These are phyloP conservation scores for Aricia artaxerxes DNA, from an alignment of 2,888 invertebrate species.

Conservation along the genomic window DNA sequence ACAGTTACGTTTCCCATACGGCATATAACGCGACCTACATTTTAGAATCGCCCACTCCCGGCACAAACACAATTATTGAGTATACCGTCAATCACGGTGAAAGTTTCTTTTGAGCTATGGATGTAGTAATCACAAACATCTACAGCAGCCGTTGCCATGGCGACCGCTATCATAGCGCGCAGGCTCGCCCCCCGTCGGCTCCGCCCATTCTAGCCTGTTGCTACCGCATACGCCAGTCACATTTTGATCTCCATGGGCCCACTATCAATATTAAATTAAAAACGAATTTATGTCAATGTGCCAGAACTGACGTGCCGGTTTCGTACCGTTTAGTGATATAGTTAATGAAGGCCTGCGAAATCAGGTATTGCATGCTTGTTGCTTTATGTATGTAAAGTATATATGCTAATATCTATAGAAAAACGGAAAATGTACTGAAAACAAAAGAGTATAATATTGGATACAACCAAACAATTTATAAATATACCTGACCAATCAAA, in stretches of 20 bases:
- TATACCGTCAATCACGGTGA: conserved; percentile 58
- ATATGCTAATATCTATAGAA: too few species aligned
- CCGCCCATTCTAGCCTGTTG: conserved; percentile 76
- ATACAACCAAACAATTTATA: not conserved
- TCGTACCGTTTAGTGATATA: conserved; percentile 50
- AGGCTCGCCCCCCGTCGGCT: conserved; percentile 58
- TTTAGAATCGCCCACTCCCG: conserved; percentile 38
- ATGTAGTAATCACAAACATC: conserved; percentile 70
- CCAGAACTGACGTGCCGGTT: conserved; percentile 42
- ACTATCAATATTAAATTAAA: conserved; percentile 48
- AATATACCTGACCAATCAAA: not conserved
- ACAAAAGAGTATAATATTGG: too few species aligned
- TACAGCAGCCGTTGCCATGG: conserved; percentile 72
- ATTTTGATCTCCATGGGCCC: conserved; percentile 53
- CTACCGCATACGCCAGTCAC: conserved; percentile 68
- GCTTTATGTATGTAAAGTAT: not conserved
- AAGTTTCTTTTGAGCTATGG: conserved; percentile 57
- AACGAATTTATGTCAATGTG: conserved; percentile 35
- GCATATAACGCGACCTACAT: conserved; percentile 19
- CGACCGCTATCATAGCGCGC: conserved; percentile 65
- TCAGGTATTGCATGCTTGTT: conserved; percentile 55
- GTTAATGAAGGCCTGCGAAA: conserved; percentile 61
- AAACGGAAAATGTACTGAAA: too few species aligned
- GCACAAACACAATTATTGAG: conserved; percentile 56
- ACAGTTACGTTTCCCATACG: not conserved